phyloP scores from a whole-genome alignment of 2,888 invertebrate species.

The Psylliodes chrysocephalus region DNA sequence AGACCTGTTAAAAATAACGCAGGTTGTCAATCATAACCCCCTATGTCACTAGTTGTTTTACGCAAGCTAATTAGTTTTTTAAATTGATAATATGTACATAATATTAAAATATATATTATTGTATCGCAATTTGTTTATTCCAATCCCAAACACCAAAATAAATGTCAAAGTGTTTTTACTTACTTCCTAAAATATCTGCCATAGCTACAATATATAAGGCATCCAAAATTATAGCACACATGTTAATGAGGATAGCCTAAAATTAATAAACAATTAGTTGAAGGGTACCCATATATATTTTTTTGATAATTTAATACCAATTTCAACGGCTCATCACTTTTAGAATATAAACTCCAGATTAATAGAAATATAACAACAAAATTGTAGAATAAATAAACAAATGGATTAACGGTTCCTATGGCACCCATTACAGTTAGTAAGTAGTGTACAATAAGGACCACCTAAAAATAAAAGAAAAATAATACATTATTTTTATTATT shows the following conservation, averaged over 20 bases:
- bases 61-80: too few species aligned
- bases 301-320: constrained; percentile 57
- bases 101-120: too few species aligned
- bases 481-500: too few species aligned
- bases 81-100: too few species aligned
- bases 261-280: constrained; percentile 43
- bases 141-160: too few species aligned
- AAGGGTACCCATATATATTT: neutral
- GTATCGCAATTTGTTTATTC: too few species aligned
- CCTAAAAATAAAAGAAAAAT: constrained; percentile 51
- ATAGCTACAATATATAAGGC: constrained; percentile 49
- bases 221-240: constrained; percentile 57
- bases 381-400: constrained; percentile 65
- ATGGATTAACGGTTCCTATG: constrained; percentile 60
- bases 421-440: constrained; percentile 57
- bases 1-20: too few species aligned
- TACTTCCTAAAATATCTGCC: constrained; percentile 12
- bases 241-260: constrained; percentile 60
- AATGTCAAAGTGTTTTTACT: too few species aligned
- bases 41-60: too few species aligned
- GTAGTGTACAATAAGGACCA: constrained; percentile 56
- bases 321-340: constrained; percentile 63
- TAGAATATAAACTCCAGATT: constrained; percentile 64
- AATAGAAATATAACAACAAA: constrained; percentile 62
- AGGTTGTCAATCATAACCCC: too few species aligned